Evolutionary conservation across 2,797 vertebrate species (phyloP).

Genomic region (Cynodonichthys magdalenae): DNA sequence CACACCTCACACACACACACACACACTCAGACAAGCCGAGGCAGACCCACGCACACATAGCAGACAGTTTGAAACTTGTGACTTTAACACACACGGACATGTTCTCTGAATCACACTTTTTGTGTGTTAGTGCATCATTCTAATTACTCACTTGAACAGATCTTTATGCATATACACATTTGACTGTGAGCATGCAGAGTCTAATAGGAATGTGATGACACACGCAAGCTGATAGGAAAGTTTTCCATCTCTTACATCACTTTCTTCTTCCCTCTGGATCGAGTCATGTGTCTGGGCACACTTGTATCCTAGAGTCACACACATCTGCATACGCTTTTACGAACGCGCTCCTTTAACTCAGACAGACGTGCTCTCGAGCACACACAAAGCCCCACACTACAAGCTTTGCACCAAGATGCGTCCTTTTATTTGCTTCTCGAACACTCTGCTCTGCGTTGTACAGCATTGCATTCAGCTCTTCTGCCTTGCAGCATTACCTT

Average conservation of each 20-base stretch:
- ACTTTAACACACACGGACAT: conserved; percentile 52
- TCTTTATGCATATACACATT: conserved; percentile 56
- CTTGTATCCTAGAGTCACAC: conserved; percentile 59
- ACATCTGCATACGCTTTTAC: conserved; percentile 44
- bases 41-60: conserved; percentile 24
- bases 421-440: conserved; percentile 70
- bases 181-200: conserved; percentile 44
- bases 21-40: conserved; percentile 49
- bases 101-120: conserved; percentile 33
- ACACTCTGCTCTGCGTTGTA: conserved; percentile 56
- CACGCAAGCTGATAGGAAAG: conserved; percentile 60
- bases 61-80: conserved; percentile 50
- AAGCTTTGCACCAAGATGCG: conserved; percentile 62
- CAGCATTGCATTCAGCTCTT: conserved; percentile 61
- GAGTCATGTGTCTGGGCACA: conserved; percentile 56
- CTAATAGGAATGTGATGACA: conserved; percentile 69
- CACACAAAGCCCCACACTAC: conserved; percentile 67
- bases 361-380: conserved; percentile 34
- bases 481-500: conserved; percentile 76
- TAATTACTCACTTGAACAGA: conserved; percentile 67
- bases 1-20: conserved; percentile 18
- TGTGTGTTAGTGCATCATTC: conserved; percentile 68
- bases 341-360: conserved; percentile 49
- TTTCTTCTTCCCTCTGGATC: conserved; percentile 66
- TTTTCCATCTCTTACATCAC: conserved; percentile 79